Percentiles rank a stretch among this genome's conserved stretches.
phyloP scores from a whole-genome alignment of 1,140 invertebrate species.

The Cylas formicarius region DNA sequence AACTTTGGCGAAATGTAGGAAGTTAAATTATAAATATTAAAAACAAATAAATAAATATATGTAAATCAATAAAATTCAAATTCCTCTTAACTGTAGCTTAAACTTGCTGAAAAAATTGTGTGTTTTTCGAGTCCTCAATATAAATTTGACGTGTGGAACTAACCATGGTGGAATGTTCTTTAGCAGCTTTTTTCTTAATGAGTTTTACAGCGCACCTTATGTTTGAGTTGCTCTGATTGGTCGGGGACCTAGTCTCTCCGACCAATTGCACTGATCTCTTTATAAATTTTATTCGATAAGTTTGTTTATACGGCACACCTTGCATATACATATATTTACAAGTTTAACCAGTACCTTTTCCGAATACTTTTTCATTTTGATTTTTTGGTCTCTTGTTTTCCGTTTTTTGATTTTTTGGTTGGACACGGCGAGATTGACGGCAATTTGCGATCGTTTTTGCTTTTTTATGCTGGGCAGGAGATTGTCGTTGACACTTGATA shows the following conservation, averaged over 20 bases:
- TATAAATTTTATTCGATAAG: conserved; percentile 43
- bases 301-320: conserved; percentile 61
- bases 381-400: conserved; percentile 4
- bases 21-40: no score
- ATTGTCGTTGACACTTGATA: no score
- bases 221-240: conserved; percentile 43
- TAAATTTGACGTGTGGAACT: not conserved
- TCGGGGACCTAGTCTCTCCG: conserved; percentile 24
- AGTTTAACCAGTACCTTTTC: conserved; percentile 34
- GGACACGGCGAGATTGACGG: conserved; percentile 1
- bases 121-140: not conserved
- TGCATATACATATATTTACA: conserved; percentile 55
- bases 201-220: conserved; percentile 45
- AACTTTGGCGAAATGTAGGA: no score
- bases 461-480: no score
- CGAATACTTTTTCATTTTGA: conserved; percentile 17
- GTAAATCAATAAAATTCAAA: no score
- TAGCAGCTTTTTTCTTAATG: conserved; percentile 44
- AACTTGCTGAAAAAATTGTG: no score
- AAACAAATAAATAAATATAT: no score
- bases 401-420: conserved; percentile 14
- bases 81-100: no score
- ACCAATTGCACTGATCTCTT: conserved; percentile 39
- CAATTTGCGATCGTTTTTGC: not conserved
- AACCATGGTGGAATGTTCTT: conserved; percentile 20